A percentile compares a stretch with the other conserved stretches of the same genome.
Evolutionary conservation across 2,797 vertebrate species (phyloP).

Genomic region (Esox lucius): DNA sequence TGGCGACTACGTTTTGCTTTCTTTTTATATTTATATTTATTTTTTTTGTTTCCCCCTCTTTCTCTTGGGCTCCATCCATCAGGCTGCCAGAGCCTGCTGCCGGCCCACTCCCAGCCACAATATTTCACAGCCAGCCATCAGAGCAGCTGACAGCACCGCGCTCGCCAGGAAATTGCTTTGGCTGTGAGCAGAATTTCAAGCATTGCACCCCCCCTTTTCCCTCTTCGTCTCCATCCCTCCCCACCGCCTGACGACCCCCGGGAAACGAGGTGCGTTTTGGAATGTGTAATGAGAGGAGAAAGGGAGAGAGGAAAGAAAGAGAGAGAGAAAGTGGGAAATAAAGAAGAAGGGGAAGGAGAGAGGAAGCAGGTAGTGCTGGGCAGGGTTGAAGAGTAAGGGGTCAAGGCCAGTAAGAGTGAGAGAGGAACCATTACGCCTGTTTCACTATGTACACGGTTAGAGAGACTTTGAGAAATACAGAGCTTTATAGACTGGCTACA

Average conservation of each 20-base stretch:
- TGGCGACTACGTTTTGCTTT: not conserved
- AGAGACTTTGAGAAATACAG: constrained; percentile 18
- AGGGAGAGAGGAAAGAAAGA: constrained; percentile 21
- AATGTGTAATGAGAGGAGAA: constrained; percentile 79
- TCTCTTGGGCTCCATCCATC: constrained; percentile 90
- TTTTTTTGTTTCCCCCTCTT: constrained; percentile 52
- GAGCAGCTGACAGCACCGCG: constrained; percentile 95
- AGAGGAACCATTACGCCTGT: constrained; percentile 33
- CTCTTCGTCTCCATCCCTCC: constrained; percentile 59
- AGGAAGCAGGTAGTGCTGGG: constrained; percentile 40
- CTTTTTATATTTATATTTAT: constrained; percentile 5
- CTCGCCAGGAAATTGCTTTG: constrained; percentile 96
- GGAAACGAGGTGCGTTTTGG: constrained; percentile 80
- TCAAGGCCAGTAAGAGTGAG: constrained; percentile 33
- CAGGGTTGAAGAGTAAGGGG: constrained; percentile 11
- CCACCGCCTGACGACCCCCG: constrained; percentile 77
- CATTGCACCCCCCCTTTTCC: constrained; percentile 62
- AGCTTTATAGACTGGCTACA: constrained; percentile 2
- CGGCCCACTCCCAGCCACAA: constrained; percentile 91
- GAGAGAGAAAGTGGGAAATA: constrained; percentile 14
- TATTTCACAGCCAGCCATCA: constrained; percentile 98
- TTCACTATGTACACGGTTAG: constrained; percentile 25
- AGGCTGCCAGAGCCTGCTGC: constrained; percentile 94
- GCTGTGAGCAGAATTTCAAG: constrained; percentile 99
- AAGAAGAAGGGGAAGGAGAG: constrained; percentile 10